Evolutionary conservation across 2,113 vertebrate genomes (phyloP).

Genomic region (Platichthys stellatus): DNA sequence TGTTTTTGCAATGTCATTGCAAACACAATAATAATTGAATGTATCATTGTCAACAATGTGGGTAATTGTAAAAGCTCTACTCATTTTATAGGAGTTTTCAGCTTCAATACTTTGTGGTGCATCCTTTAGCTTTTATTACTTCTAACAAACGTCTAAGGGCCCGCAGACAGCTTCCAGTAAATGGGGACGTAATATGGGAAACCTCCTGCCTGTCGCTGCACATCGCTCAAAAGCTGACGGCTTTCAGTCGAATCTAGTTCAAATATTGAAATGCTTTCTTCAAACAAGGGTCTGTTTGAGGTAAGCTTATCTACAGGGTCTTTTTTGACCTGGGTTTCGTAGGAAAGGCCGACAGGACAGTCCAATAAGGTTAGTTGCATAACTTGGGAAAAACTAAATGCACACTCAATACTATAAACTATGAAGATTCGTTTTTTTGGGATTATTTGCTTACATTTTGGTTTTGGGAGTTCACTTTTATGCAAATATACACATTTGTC

Average conservation of each 20-base stretch:
- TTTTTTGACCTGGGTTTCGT: conserved; percentile 27
- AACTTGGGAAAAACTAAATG: not conserved
- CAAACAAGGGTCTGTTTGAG: conserved; percentile 39
- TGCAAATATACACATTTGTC: no score
- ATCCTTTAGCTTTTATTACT: no score
- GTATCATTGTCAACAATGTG: no score
- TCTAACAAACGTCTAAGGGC: no score
- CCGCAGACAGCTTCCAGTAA: not conserved
- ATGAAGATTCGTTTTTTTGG: not conserved
- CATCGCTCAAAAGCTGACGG: not conserved
- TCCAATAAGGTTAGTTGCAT: conserved; percentile 21
- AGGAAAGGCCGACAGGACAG: not conserved
- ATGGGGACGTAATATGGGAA: conserved; percentile 1
- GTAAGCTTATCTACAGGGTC: conserved; percentile 39
- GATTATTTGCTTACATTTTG: no score
- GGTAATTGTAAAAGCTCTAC: no score
- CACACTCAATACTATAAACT: no score
- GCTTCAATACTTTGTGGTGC: no score
- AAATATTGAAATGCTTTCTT: conserved; percentile 55
- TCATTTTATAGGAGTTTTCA: no score
- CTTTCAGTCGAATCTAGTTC: conserved; percentile 30
- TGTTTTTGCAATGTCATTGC: no score
- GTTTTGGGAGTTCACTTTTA: no score
- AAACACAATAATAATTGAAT: no score
- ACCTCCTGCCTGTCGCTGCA: not conserved